phyloP scores from a whole-genome alignment of 2,113 vertebrate genomes.

The Aleadryas rufinucha region DNA sequence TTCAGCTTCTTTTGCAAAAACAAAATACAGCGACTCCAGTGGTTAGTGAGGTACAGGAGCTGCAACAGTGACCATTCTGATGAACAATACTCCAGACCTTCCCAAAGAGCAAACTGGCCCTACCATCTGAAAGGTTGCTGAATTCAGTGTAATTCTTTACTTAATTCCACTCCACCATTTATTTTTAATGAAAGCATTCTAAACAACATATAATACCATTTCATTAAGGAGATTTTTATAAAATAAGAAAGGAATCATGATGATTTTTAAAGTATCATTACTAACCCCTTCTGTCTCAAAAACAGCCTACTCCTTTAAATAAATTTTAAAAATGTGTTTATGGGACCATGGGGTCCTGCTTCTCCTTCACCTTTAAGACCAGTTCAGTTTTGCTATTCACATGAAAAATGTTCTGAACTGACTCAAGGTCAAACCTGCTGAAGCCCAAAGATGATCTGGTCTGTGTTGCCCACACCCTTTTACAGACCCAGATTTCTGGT shows the following conservation, averaged over 20 bases:
- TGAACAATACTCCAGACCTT: background rate
- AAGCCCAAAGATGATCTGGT: background rate
- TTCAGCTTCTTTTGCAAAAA: background rate
- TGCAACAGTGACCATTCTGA: background rate
- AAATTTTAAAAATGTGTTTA: rapidly evolving
- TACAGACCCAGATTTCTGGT: background rate
- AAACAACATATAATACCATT: background rate
- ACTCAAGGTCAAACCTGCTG: rapidly evolving
- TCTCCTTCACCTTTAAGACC: background rate
- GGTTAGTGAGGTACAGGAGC: background rate
- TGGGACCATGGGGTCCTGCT: background rate
- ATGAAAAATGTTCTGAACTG: background rate
- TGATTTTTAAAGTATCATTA: background rate
- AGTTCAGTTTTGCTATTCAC: background rate
- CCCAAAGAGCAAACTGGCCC: background rate
- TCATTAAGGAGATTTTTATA: background rate
- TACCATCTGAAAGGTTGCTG: background rate
- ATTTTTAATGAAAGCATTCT: background rate
- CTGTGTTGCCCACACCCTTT: background rate
- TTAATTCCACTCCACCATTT: background rate
- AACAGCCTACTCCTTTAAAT: background rate
- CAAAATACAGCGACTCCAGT: background rate
- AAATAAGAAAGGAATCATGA: background rate
- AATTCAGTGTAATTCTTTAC: background rate
- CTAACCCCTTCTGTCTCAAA: background rate